A percentile compares a stretch with the other conserved stretches of the same genome.
Evolutionary conservation across 2,797 vertebrate genomes (phyloP).

Genomic region (Florisuga fusca): DNA sequence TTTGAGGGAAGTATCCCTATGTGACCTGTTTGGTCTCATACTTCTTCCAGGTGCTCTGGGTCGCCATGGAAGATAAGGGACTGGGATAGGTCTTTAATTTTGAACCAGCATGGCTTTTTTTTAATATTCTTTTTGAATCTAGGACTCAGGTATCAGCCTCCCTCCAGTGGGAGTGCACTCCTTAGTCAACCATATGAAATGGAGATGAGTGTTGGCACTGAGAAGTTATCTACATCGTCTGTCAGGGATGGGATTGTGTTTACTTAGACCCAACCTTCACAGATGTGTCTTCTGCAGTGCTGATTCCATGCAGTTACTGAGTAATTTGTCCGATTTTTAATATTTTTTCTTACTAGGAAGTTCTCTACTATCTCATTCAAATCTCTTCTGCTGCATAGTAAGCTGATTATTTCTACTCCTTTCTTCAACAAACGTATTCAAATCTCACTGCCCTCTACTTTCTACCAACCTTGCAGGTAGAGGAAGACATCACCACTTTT

Average conservation of each 20-base stretch:
- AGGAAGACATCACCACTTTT: background rate
- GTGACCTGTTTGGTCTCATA: background rate
- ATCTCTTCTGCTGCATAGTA: conserved; percentile 19
- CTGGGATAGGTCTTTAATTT: background rate
- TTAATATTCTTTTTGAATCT: background rate
- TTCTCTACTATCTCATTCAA: conserved; percentile 1
- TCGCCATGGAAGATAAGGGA: background rate
- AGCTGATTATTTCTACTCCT: conserved; percentile 16
- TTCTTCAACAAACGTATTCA: background rate
- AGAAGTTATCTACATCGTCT: background rate
- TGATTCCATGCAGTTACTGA: background rate
- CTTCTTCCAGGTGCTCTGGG: background rate
- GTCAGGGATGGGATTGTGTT: background rate
- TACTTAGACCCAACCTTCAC: conserved; percentile 16
- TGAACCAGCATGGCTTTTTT: background rate
- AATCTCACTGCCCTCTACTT: background rate
- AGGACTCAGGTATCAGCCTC: background rate
- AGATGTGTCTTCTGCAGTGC: background rate
- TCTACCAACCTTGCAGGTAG: background rate
- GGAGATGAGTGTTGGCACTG: background rate
- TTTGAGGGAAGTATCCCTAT: background rate
- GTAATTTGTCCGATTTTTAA: background rate
- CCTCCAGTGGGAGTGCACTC: background rate
- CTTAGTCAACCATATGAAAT: background rate
- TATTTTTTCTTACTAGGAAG: background rate